These are phyloP conservation scores for Protosalanx chinensis DNA, from an alignment of 2,797 vertebrate genomes.

Conservation along the genomic window DNA sequence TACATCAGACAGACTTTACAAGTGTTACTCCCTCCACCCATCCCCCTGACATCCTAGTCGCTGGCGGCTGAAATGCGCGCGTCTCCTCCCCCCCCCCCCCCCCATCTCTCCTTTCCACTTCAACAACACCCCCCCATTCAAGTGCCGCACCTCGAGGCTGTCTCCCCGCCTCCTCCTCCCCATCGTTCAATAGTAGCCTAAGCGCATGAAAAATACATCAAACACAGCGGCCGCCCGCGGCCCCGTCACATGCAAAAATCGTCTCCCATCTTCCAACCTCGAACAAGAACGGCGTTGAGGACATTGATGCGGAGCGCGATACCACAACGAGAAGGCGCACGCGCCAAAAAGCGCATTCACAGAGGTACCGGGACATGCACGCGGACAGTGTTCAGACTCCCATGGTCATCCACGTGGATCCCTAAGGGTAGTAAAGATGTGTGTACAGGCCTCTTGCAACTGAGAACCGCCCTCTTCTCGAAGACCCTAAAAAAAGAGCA, in stretches of 20 bases:
- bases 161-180: slow-evolving; percentile 45
- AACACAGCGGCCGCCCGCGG: slow-evolving; percentile 66
- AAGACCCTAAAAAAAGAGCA: slow-evolving; percentile 28
- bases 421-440: slow-evolving; percentile 39
- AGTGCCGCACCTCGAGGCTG: slow-evolving; percentile 71
- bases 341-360: neutral
- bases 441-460: neutral
- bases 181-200: slow-evolving; percentile 71
- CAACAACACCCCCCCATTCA: slow-evolving; percentile 78
- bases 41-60: slow-evolving; percentile 73
- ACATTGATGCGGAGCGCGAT: slow-evolving; percentile 36
- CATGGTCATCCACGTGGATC: slow-evolving; percentile 43
- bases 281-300: slow-evolving; percentile 53
- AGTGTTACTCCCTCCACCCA: slow-evolving; percentile 60
- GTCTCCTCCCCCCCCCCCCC: slow-evolving; percentile 18
- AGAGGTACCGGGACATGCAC: neutral
- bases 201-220: slow-evolving; percentile 84
- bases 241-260: slow-evolving; percentile 71
- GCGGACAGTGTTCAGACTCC: slow-evolving; percentile 12
- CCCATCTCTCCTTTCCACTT: slow-evolving; percentile 57
- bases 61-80: slow-evolving; percentile 54
- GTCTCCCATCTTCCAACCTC: slow-evolving; percentile 62
- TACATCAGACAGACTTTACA: slow-evolving; percentile 75
- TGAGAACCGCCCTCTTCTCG: neutral
- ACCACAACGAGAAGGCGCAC: slow-evolving; percentile 1